Evolutionary conservation across 2,888 invertebrate species (phyloP), one percentile per base, ranked within the genome.

Genomic region (Cryptocheilus praepositus): DNA sequence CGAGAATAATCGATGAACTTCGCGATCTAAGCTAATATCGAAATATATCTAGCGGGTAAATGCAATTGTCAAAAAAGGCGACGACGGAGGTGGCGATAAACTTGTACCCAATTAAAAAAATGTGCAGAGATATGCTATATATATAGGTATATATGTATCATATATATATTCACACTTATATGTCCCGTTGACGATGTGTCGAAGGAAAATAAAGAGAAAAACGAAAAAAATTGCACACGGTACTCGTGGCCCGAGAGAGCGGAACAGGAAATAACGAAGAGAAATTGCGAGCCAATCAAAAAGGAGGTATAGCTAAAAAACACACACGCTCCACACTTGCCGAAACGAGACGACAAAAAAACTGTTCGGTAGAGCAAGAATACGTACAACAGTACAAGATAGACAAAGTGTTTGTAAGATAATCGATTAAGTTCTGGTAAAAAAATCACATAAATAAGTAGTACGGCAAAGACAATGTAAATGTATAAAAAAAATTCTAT

Each of bases 301-400:
- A 44, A 25, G 16, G 21, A 16, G 25, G 52, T 16, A 53, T 3
- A 21, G 7, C 8, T 43, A 19, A 15, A 25, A 15, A 46, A 52
- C 59, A 43, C 36, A 25, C 60, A 8, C 45, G 55, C 64, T 59
- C 44, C 56, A 45, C 43, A 62, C 46, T 64, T 59, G 61, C 46
- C 56, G 21, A 52, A 71, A 59, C 43, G 57, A 59, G 65, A 74
- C 66, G 73, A 76, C 65, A 69, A 73, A 68, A 80, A 64, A 22
- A 64, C 64, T 69, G 73, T 73, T 77, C 77, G 72, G 76, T 75
- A 74, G 72, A 71, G 79, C 77, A 74, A 82, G 80, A 79, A 80
- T 81, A 80, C 81, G 78, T 82, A 83, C 81, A 77, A 83, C 82
- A 82, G 83, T 85, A 83, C 83, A 82, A 84, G 81, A 72, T 80